A percentile compares a stretch with the other conserved stretches of the same genome.
These are phyloP conservation scores for Salvelinus fontinalis DNA, from an alignment of 2,113 vertebrate species.

Conservation along the genomic window DNA sequence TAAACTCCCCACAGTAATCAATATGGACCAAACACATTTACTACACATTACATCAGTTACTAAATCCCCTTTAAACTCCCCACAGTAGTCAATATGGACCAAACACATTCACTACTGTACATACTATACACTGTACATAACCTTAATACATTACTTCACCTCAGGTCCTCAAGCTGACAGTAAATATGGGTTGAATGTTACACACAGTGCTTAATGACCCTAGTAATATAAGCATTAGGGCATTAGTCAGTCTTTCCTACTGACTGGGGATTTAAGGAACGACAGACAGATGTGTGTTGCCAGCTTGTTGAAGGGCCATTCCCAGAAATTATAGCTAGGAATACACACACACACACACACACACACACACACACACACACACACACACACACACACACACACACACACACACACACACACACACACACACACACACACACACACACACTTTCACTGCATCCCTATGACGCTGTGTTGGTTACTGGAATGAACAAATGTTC, in stretches of 20 bases:
- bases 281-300: background rate
- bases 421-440: background rate
- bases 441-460: background rate
- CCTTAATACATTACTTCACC: too few species aligned
- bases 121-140: background rate
- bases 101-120: background rate
- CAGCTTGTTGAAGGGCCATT: slow-evolving; percentile 16
- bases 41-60: too few species aligned
- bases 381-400: slow-evolving; percentile 9
- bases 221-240: too few species aligned
- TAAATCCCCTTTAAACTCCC: too few species aligned
- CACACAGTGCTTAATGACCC: too few species aligned
- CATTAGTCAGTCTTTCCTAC: background rate
- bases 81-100: too few species aligned
- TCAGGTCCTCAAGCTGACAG: too few species aligned
- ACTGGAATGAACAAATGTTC: slow-evolving; percentile 27
- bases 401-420: slow-evolving; percentile 8
- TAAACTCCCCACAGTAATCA: too few species aligned
- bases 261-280: slow-evolving; percentile 6
- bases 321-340: slow-evolving; percentile 30
- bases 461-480: slow-evolving; percentile 33
- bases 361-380: slow-evolving; percentile 6
- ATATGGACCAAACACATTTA: too few species aligned
- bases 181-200: too few species aligned
- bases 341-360: slow-evolving; percentile 16